phyloP scores from a whole-genome alignment of 2,113 vertebrate genomes.

The Microcebus jonahi region DNA sequence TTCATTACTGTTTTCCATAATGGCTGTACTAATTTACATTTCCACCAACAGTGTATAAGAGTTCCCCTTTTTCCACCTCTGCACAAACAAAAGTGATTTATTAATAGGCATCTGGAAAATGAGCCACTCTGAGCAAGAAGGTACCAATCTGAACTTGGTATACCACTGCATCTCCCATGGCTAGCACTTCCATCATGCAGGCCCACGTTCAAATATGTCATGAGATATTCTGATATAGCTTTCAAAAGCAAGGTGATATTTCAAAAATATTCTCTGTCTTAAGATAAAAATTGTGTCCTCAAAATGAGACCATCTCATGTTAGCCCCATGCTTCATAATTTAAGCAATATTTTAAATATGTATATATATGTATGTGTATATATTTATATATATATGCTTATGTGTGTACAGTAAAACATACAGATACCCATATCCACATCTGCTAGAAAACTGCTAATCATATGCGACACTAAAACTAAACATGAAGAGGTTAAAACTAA shows the following conservation, averaged over 20 bases:
- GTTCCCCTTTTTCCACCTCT: background rate
- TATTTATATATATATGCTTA: background rate
- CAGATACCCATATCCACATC: background rate
- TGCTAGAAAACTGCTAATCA: background rate
- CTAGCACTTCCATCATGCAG: background rate
- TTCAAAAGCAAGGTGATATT: background rate
- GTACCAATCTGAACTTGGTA: background rate
- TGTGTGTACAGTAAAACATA: background rate
- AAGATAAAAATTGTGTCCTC: background rate
- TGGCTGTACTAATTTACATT: background rate
- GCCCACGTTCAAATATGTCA: background rate
- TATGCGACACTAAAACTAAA: background rate
- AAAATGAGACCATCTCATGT: background rate
- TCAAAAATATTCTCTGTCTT: background rate
- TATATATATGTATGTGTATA: background rate
- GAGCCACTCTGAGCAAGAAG: background rate
- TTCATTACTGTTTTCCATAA: background rate
- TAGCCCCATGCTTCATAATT: background rate
- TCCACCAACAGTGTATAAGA: background rate
- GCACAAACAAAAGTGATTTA: background rate
- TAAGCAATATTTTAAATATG: background rate
- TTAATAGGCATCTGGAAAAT: background rate
- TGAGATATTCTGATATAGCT: background rate
- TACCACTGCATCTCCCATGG: background rate
- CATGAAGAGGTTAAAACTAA: background rate